Percentiles rank a stretch among this genome's conserved stretches.
Conservation (phyloP, 2,113 vertebrate species). For the Eurystomus gularis region DNA sequence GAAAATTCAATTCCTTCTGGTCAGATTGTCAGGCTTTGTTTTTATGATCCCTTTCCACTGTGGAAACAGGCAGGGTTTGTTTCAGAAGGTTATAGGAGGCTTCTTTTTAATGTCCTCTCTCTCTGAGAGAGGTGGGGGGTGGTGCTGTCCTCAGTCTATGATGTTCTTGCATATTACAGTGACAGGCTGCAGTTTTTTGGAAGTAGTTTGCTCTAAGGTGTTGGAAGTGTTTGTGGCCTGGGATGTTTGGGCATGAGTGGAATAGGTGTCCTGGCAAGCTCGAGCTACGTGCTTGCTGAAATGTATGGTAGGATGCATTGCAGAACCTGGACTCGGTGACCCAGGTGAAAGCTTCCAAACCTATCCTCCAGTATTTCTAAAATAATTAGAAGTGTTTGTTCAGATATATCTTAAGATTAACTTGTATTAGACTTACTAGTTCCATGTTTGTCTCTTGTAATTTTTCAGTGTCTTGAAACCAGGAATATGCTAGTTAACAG, state of each 20-base stretch:
- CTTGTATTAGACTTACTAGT: neutral
- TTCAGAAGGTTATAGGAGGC: neutral
- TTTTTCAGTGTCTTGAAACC: neutral
- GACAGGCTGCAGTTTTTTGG: neutral
- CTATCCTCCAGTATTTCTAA: neutral
- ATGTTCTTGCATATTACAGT: neutral
- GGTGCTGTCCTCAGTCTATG: neutral
- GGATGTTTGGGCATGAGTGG: neutral
- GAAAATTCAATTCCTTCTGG: constrained; percentile 24
- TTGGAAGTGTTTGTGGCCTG: neutral
- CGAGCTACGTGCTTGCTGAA: neutral
- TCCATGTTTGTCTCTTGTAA: neutral
- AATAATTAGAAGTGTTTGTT: neutral
- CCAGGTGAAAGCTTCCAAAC: neutral
- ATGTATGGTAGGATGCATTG: neutral
- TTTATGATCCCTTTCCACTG: neutral
- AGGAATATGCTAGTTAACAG: neutral
- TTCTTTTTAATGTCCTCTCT: neutral
- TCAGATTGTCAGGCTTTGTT: neutral
- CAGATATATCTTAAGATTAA: neutral
- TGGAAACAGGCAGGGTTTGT: neutral
- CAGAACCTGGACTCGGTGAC: neutral
- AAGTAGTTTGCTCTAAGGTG: neutral
- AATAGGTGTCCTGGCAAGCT: neutral
- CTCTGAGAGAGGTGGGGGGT: neutral